phyloP scores from a whole-genome alignment of 2,888 invertebrate species.

The Temnothorax unifasciatus region DNA sequence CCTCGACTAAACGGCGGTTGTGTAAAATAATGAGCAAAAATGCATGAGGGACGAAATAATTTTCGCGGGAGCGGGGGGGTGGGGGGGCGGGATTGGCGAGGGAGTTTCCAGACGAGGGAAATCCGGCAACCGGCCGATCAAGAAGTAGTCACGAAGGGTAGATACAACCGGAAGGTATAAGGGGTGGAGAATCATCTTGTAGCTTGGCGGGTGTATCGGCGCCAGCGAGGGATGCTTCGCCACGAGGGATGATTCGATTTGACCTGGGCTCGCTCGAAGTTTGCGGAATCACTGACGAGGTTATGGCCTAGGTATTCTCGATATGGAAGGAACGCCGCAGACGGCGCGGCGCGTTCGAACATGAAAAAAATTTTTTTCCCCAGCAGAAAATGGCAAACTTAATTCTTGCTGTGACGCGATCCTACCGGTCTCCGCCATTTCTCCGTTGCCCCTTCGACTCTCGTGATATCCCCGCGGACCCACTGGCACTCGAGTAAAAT shows the following conservation, averaged over 20 bases:
- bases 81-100: background rate
- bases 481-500: conserved; percentile 76
- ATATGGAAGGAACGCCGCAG: background rate
- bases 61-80: background rate
- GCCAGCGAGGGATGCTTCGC: conserved; percentile 15
- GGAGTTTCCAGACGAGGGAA: conserved; percentile 24
- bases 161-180: conserved; percentile 11
- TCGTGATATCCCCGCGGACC: conserved; percentile 57
- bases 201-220: conserved; percentile 23
- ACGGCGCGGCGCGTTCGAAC: background rate
- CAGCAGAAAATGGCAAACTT: conserved; percentile 63
- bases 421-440: conserved; percentile 29
- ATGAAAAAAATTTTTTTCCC: conserved; percentile 44
- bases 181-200: conserved; percentile 53
- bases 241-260: conserved; percentile 71
- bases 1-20: conserved; percentile 59
- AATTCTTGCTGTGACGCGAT: conserved; percentile 63
- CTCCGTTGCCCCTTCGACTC: conserved; percentile 23
- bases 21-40: conserved; percentile 68
- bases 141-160: conserved; percentile 9
- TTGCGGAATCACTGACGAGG: conserved; percentile 74
- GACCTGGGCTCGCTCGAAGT: conserved; percentile 59
- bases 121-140: conserved; percentile 23
- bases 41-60: background rate
- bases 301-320: conserved; percentile 57